These are phyloP conservation scores for Leucozona laternaria DNA, from an alignment of 2,888 invertebrate species.

Conservation along the genomic window DNA sequence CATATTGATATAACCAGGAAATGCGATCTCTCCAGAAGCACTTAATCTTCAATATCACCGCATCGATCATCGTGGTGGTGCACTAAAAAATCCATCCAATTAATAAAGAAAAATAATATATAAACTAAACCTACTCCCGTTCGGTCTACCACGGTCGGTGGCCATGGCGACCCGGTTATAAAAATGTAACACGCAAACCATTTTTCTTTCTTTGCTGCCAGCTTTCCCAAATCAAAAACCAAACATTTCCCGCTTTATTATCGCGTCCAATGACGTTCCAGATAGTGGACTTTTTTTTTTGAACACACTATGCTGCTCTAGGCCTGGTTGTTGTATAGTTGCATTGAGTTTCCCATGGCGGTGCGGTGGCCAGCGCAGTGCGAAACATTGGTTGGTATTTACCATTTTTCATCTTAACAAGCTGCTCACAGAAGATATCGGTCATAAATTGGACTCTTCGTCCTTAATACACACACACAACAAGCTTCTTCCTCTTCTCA, in stretches of 20 bases:
- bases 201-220: constrained; percentile 40
- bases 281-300: constrained; percentile 14
- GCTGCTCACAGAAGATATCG: constrained; percentile 45
- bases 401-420: constrained; percentile 64
- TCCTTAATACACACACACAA: constrained; percentile 9
- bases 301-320: not conserved
- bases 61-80: constrained; percentile 62
- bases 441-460: constrained; percentile 51
- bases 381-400: constrained; percentile 21
- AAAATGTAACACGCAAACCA: constrained; percentile 26
- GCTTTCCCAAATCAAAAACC: constrained; percentile 64
- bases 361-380: not conserved
- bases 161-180: constrained; percentile 25
- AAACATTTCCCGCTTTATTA: constrained; percentile 66
- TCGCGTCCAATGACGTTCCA: constrained; percentile 48
- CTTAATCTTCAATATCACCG: constrained; percentile 69
- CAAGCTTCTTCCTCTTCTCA: constrained; percentile 11
- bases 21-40: constrained; percentile 54
- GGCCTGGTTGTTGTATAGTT: constrained; percentile 12
- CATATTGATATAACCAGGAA: constrained; percentile 53
- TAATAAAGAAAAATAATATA: constrained; percentile 53
- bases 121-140: constrained; percentile 37
- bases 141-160: not conserved
- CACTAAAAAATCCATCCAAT: constrained; percentile 59
- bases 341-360: not conserved